Evolutionary conservation across 2,888 invertebrate genomes (phyloP).

Genomic region (Clunio marinus): DNA sequence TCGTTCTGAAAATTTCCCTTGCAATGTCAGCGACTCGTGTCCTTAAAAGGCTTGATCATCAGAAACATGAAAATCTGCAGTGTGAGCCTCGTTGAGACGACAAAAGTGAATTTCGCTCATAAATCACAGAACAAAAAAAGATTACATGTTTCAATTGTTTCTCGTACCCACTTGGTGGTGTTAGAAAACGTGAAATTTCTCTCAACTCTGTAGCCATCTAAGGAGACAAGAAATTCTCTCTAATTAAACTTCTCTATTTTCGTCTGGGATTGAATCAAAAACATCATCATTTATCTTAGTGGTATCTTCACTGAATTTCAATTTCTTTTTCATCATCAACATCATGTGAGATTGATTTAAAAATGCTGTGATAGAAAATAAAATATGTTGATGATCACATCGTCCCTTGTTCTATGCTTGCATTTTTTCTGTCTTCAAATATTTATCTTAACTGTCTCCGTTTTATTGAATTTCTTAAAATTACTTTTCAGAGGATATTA

Average conservation of each 20-base stretch:
- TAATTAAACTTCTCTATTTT: slow-evolving; percentile 37
- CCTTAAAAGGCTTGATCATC: slow-evolving; percentile 38
- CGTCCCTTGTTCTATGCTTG: too few relatives aligned
- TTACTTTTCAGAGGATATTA: too few relatives aligned
- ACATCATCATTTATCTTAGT: slow-evolving; percentile 34
- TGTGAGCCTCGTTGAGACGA: neutral
- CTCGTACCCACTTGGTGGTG: neutral
- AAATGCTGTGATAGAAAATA: too few relatives aligned
- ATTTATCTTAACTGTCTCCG: too few relatives aligned
- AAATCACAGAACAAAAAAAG: neutral
- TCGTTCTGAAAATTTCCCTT: neutral
- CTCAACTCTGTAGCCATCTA: slow-evolving; percentile 20
- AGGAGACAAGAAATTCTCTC: slow-evolving; percentile 33
- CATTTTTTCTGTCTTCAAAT: too few relatives aligned
- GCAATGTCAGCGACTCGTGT: slow-evolving; percentile 6
- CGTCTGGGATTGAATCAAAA: slow-evolving; percentile 11
- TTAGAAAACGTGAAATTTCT: neutral
- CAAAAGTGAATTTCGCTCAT: neutral
- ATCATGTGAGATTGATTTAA: too few relatives aligned
- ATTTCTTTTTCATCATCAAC: too few relatives aligned
- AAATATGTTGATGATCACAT: too few relatives aligned
- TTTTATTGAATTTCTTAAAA: too few relatives aligned
- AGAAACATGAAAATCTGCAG: neutral
- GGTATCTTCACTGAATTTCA: too few relatives aligned
- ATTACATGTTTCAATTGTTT: neutral